A percentile compares a stretch with the other conserved stretches of the same genome.
phyloP scores from a whole-genome alignment of 1,140 invertebrate genomes.

The Aphelenchoides besseyi region DNA sequence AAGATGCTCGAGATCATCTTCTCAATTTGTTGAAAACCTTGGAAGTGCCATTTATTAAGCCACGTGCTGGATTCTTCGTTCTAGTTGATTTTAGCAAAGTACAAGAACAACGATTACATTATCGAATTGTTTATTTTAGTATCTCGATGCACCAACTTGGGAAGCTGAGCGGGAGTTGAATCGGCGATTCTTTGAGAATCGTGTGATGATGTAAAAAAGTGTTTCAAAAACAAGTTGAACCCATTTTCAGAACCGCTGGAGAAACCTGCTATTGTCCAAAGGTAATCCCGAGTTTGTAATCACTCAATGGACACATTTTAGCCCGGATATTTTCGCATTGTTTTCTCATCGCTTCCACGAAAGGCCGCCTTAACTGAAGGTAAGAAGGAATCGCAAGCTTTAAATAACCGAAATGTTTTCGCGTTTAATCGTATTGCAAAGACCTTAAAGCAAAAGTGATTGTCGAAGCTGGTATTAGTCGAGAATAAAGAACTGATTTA shows the following conservation, averaged over 20 bases:
- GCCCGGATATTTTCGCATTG: slow-evolving; percentile 46
- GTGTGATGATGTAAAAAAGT: slow-evolving; percentile 44
- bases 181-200: slow-evolving; percentile 30
- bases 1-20: slow-evolving; percentile 30
- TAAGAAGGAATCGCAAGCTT: not conserved
- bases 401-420: not conserved
- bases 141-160: slow-evolving; percentile 37
- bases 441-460: slow-evolving; percentile 9
- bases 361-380: slow-evolving; percentile 32
- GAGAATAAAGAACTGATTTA: not conserved
- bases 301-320: slow-evolving; percentile 26
- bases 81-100: slow-evolving; percentile 41
- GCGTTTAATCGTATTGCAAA: slow-evolving; percentile 18
- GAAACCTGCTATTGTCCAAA: too few species aligned
- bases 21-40: slow-evolving; percentile 21
- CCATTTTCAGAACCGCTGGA: slow-evolving; percentile 36
- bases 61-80: slow-evolving; percentile 44
- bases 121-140: slow-evolving; percentile 28
- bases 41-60: slow-evolving; percentile 34
- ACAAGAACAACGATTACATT: too few species aligned
- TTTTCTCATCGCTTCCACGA: slow-evolving; percentile 33
- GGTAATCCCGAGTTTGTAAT: too few species aligned
- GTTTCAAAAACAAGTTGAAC: too few species aligned
- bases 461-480: not conserved
- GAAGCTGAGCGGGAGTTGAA: slow-evolving; percentile 35